These are phyloP conservation scores for Gobius niger DNA, from an alignment of 2,113 vertebrate genomes.

Conservation along the genomic window DNA sequence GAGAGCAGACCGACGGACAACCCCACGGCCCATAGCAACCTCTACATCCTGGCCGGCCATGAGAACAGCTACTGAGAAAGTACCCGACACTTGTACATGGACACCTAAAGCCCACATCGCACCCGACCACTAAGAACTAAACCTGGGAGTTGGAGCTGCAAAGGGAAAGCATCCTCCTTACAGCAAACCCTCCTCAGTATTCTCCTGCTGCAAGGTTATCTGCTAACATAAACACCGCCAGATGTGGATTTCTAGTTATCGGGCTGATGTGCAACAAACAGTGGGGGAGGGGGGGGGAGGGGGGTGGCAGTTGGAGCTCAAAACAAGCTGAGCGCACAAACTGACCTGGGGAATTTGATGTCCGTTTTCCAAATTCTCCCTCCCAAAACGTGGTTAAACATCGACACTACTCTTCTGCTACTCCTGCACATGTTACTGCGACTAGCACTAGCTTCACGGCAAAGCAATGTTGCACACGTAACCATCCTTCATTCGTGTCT, in stretches of 20 bases:
- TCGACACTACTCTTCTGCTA: constrained; percentile 61
- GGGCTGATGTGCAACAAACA: not conserved
- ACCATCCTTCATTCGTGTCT: constrained; percentile 30
- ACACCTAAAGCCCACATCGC: constrained; percentile 25
- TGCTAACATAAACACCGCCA: constrained; percentile 20
- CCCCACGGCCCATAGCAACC: constrained; percentile 96
- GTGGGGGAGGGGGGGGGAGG: constrained; percentile 6
- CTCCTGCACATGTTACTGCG: constrained; percentile 52
- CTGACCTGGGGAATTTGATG: not conserved
- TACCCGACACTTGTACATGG: constrained; percentile 18
- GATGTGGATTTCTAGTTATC: constrained; percentile 20
- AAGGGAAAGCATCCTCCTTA: constrained; percentile 36
- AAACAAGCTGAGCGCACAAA: not conserved
- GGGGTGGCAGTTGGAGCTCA: constrained; percentile 8
- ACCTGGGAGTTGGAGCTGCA: constrained; percentile 22
- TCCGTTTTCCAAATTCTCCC: constrained; percentile 11
- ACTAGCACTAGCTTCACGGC: constrained; percentile 64
- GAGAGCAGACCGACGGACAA: constrained; percentile 97
- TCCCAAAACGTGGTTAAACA: constrained; percentile 37
- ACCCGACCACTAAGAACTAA: constrained; percentile 34
- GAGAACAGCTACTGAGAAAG: constrained; percentile 97
- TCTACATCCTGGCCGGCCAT: constrained; percentile 98
- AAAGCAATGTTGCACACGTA: constrained; percentile 66
- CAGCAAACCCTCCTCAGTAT: constrained; percentile 4
- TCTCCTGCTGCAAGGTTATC: constrained; percentile 15